A percentile compares a stretch with the other conserved stretches of the same genome.
Conservation (phyloP, 2,888 invertebrate species). For the Scaptomyza reducta region DNA sequence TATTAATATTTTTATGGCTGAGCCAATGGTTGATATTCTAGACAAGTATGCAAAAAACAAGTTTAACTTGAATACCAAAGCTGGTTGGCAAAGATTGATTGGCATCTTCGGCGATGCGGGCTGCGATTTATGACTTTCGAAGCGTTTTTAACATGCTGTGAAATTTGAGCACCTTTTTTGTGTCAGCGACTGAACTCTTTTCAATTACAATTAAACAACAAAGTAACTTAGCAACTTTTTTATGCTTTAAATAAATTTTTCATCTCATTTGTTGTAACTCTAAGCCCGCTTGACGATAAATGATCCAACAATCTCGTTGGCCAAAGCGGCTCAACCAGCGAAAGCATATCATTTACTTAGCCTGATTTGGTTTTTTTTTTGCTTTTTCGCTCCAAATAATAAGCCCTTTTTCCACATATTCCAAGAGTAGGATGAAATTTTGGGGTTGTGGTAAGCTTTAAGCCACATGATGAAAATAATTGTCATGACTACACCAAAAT, state of each 20-base stretch:
- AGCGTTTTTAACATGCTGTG: constrained; percentile 28
- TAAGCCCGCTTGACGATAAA: constrained; percentile 22
- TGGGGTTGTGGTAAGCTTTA: constrained; percentile 26
- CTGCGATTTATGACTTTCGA: constrained; percentile 15
- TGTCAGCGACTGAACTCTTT: background rate
- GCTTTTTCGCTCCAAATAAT: constrained; percentile 35
- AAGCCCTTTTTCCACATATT: constrained; percentile 57
- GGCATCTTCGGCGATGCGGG: constrained; percentile 41
- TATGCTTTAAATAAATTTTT: constrained; percentile 13
- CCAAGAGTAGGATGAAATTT: background rate
- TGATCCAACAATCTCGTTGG: constrained; percentile 39
- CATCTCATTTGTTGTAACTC: background rate
- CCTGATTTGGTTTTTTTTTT: constrained; percentile 19
- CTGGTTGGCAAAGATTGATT: constrained; percentile 28
- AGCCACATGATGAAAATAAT: constrained; percentile 73
- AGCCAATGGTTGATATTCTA: constrained; percentile 4
- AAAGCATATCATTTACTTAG: constrained; percentile 55
- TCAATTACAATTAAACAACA: background rate
- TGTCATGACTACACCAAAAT: constrained; percentile 74
- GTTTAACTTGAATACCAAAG: constrained; percentile 23
- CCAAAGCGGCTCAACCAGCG: constrained; percentile 46
- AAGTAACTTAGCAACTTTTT: background rate
- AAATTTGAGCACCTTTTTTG: constrained; percentile 32
- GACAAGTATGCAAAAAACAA: constrained; percentile 32
- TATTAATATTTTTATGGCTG: constrained; percentile 22